Percentiles rank a stretch among this genome's conserved stretches.
Evolutionary conservation across 2,797 vertebrate species (phyloP).

Genomic region (Tamandua tetradactyla): DNA sequence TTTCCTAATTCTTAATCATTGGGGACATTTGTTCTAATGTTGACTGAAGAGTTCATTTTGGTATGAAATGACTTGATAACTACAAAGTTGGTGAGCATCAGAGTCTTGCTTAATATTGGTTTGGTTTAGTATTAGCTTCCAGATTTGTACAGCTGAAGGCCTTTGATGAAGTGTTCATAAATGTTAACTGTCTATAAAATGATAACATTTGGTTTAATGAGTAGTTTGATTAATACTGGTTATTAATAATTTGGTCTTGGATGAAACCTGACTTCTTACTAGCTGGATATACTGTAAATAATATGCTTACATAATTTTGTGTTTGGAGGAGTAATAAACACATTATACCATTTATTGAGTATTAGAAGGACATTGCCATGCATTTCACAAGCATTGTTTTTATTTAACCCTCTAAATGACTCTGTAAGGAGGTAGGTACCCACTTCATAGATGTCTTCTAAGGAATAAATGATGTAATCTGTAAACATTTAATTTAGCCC

Average conservation of each 20-base stretch:
- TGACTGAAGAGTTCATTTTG: neutral
- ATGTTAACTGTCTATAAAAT: neutral
- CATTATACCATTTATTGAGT: neutral
- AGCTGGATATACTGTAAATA: neutral
- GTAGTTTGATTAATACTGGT: neutral
- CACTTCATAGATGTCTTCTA: neutral
- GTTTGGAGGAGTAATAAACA: neutral
- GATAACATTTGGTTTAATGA: constrained; percentile 8
- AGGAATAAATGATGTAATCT: constrained; percentile 31
- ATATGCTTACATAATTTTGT: neutral
- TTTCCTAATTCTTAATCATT: constrained; percentile 23
- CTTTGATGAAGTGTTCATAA: neutral
- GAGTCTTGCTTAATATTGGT: neutral
- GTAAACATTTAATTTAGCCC: neutral
- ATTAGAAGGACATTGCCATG: neutral
- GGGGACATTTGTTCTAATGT: neutral
- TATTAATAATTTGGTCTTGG: constrained; percentile 17
- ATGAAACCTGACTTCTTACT: neutral
- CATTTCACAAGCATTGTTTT: neutral
- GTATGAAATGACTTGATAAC: neutral
- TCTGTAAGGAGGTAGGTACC: neutral
- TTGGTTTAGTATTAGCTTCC: neutral
- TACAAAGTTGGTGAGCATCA: neutral
- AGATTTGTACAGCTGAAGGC: neutral
- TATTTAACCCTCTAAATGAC: constrained; percentile 27